Evolutionary conservation across 2,113 vertebrate genomes (phyloP).

Genomic region (Crocuta crocuta): DNA sequence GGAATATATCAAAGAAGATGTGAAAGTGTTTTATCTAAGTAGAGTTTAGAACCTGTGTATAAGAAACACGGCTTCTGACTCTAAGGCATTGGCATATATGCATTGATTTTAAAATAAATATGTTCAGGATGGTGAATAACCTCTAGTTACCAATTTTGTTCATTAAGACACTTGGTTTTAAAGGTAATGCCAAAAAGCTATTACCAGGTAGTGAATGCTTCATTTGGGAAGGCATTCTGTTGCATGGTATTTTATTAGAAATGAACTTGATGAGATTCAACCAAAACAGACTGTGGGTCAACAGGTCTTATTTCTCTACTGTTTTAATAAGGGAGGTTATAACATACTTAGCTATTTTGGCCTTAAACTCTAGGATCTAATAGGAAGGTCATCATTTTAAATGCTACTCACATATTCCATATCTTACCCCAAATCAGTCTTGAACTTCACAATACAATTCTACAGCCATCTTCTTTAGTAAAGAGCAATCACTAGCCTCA

Average conservation of each 20-base stretch:
- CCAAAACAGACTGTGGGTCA: not conserved
- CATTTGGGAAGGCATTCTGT: not conserved
- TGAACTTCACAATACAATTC: not conserved
- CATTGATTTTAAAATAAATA: constrained; percentile 66
- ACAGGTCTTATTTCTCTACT: not conserved
- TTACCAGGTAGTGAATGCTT: not conserved
- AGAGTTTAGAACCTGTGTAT: constrained; percentile 77
- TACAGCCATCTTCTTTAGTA: not conserved
- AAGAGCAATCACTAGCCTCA: not conserved
- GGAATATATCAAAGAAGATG: constrained; percentile 80
- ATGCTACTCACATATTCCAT: not conserved
- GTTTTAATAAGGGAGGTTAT: not conserved
- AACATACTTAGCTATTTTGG: not conserved
- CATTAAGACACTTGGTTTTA: constrained; percentile 39
- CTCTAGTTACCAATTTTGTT: constrained; percentile 69
- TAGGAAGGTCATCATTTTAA: constrained; percentile 42
- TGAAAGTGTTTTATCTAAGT: constrained; percentile 77
- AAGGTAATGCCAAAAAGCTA: not conserved
- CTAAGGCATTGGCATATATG: constrained; percentile 57
- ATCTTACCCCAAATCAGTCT: not conserved
- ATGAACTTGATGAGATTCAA: not conserved
- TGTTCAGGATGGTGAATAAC: constrained; percentile 18
- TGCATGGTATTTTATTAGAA: not conserved
- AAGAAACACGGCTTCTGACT: constrained; percentile 53
- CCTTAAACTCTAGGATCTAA: not conserved